Evolutionary conservation across 37 sponge, comb jelly and placozoan species (phyloP), one percentile per base, ranked within the genome.

Genomic region (Beroe forskalii): DNA sequence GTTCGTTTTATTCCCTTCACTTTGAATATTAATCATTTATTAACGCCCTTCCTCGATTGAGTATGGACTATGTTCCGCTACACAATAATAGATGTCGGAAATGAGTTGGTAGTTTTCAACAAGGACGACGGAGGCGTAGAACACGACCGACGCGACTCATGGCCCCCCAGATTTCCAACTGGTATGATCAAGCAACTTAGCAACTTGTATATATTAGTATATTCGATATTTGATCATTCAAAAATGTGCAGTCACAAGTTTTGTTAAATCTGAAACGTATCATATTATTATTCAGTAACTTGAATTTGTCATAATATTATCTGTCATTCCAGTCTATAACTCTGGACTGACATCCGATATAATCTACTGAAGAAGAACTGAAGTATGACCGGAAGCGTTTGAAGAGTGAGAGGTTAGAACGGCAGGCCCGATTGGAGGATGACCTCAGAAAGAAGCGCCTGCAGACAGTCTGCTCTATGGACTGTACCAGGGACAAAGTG

Each of bases 31-130:
- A n/a, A n/a, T n/a, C n/a, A n/a, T n/a, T n/a, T n/a, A n/a, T n/a
- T n/a, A n/a, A n/a, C n/a, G n/a, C 55, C 12, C 55, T 12, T 48
- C 55, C 55, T 48, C 55, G 12, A 48, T 48, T 17, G 12, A 48
- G 55, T 48, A 69, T 69, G 72, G 72, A 33, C 72, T 35, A 69
- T 69, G 72, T 69, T 69, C 32, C 72, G 72, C 4, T 69, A 69
- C 72, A 69, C 72, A 32, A 32, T 69, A 35, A 69, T 69, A 69
- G 72, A 69, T 32, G 72, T 69, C 32, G 72, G 72, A 36, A 32
- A 32, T 36, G 72, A 69, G 17, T 33, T 69, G 3, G 72, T 69
- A 36, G 72, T 69, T 19, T 69, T 69, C 38, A 69, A 69, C 38
- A 69, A 69, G 32, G 72, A 69, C 12, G 72, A 69, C 32, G 72